Evolutionary conservation across 2,113 vertebrate species (phyloP).

Genomic region (Pluvianellus socialis): DNA sequence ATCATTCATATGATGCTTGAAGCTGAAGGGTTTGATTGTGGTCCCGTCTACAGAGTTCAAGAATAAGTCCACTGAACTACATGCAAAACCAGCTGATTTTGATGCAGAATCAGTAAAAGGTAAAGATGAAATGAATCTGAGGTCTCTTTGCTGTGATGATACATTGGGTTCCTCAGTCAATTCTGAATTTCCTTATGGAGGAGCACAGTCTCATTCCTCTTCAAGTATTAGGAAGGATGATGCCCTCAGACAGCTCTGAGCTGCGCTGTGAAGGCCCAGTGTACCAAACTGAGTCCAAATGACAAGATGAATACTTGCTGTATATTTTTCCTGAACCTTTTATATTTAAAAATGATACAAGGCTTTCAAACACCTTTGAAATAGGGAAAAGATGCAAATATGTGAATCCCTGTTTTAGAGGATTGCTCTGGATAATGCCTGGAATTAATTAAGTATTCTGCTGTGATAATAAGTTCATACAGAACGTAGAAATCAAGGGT

Average conservation of each 20-base stretch:
- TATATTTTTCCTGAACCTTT: not conserved
- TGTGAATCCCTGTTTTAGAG: not conserved
- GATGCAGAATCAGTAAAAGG: not conserved
- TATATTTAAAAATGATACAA: not conserved
- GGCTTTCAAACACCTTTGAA: not conserved
- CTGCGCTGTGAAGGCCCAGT: not conserved
- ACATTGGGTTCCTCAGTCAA: not conserved
- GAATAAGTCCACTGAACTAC: not conserved
- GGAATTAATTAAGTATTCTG: not conserved
- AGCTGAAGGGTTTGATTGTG: not conserved
- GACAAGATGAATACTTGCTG: not conserved
- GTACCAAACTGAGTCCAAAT: not conserved
- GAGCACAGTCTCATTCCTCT: not conserved
- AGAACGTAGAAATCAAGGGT: slow-evolving; percentile 1
- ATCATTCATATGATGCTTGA: accelerated
- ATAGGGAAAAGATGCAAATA: not conserved
- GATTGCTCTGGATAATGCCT: not conserved
- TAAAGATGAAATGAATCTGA: not conserved
- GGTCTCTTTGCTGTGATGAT: not conserved
- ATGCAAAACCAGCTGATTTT: not conserved
- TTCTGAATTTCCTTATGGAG: not conserved
- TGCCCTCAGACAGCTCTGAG: not conserved
- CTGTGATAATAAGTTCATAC: not conserved
- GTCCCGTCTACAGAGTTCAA: not conserved
- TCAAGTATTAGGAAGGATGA: not conserved